Evolutionary conservation across 2,113 vertebrate species (phyloP).

Genomic region (Okapia johnstoni): DNA sequence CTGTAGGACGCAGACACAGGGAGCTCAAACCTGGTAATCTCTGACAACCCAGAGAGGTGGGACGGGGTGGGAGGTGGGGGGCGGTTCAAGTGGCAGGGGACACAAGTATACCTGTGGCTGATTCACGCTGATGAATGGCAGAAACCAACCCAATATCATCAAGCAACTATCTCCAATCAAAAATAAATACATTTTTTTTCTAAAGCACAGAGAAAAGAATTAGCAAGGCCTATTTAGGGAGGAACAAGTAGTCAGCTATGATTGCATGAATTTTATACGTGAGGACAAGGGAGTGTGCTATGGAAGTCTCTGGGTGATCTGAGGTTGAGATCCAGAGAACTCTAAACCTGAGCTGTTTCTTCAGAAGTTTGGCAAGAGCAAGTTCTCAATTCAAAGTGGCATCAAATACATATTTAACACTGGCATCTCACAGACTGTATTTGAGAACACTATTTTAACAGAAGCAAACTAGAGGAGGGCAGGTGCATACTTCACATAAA

Average conservation of each 20-base stretch:
- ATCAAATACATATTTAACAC: background rate
- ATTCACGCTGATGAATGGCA: background rate
- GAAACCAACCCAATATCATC: background rate
- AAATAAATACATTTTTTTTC: background rate
- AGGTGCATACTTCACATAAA: background rate
- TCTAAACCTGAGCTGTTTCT: background rate
- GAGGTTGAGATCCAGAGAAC: background rate
- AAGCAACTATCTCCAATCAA: background rate
- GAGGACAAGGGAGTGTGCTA: too few species aligned
- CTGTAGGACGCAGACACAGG: background rate
- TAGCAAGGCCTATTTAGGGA: background rate
- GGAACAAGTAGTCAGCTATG: background rate
- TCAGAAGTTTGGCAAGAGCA: background rate
- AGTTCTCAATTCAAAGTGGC: background rate
- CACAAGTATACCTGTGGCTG: background rate
- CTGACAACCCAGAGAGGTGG: background rate
- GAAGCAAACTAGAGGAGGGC: background rate
- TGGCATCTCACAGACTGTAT: background rate
- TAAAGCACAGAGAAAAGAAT: background rate
- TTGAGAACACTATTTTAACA: background rate
- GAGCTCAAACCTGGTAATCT: background rate
- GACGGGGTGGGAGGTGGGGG: background rate
- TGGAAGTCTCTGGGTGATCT: background rate
- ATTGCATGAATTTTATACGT: accelerated
- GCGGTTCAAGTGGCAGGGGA: background rate